Conservation (phyloP, 2,888 invertebrate genomes). For the Agrypnus murinus region DNA sequence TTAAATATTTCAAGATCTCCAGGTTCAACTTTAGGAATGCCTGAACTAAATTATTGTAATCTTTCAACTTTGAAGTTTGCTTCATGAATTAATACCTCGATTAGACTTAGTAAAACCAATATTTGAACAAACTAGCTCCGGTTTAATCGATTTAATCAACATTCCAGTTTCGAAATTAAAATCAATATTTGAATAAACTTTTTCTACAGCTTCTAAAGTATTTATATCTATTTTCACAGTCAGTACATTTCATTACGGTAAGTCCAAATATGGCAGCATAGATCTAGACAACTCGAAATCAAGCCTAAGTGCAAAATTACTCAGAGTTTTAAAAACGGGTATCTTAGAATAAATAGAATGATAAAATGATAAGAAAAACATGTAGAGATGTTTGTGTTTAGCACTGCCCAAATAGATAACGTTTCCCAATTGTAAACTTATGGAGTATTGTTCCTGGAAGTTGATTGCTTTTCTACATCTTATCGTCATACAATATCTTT, state of each 20-base stretch:
- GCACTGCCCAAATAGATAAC: conserved; percentile 22
- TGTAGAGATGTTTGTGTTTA: neutral
- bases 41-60: too few relatives aligned
- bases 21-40: too few relatives aligned
- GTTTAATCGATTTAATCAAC: neutral
- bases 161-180: neutral
- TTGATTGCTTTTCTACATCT: conserved; percentile 25
- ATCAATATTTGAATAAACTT: neutral
- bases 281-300: neutral
- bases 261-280: neutral
- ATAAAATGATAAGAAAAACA: neutral
- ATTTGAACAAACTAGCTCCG: neutral
- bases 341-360: neutral
- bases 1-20: too few relatives aligned
- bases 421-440: conserved; percentile 12
- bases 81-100: too few relatives aligned
- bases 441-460: conserved; percentile 3
- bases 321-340: neutral
- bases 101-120: neutral
- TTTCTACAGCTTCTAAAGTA: too few relatives aligned
- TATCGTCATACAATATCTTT: conserved; percentile 18
- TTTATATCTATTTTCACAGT: too few relatives aligned
- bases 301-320: neutral
- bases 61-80: too few relatives aligned
- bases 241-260: neutral